These are phyloP conservation scores for Ptychodera flava DNA, from an alignment of 35 echinoderm and acorn worm species.

Conservation along the genomic window DNA sequence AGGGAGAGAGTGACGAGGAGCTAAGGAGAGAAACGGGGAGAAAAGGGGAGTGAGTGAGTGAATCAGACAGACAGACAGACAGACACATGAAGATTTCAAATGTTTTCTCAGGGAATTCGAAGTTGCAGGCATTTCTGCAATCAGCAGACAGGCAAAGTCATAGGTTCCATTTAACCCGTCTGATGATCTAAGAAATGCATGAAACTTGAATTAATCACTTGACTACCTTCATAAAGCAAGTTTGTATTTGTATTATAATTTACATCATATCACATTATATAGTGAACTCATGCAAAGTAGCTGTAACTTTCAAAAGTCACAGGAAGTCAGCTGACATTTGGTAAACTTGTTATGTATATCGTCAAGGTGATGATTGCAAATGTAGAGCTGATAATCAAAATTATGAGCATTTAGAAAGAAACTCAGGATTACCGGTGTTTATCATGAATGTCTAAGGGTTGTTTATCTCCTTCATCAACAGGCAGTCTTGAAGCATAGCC, in stretches of 20 bases:
- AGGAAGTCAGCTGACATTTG: no score
- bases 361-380: no score
- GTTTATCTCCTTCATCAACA: no score
- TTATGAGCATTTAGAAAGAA: no score
- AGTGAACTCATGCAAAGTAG: no score
- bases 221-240: background rate
- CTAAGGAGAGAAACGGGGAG: background rate
- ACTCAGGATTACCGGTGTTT: no score
- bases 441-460: no score
- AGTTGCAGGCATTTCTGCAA: background rate
- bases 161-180: background rate
- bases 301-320: no score
- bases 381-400: no score
- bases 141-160: background rate
- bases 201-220: background rate
- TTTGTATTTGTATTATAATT: no score
- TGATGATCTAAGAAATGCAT: background rate
- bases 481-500: background rate
- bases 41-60: background rate
- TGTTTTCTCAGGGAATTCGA: background rate
- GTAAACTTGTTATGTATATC: no score
- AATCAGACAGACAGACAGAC: background rate
- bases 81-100: background rate
- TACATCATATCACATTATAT: no score
- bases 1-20: background rate